A percentile compares a stretch with the other conserved stretches of the same genome.
Evolutionary conservation across 1,140 invertebrate genomes (phyloP).

Genomic region (Bradysia coprophila): DNA sequence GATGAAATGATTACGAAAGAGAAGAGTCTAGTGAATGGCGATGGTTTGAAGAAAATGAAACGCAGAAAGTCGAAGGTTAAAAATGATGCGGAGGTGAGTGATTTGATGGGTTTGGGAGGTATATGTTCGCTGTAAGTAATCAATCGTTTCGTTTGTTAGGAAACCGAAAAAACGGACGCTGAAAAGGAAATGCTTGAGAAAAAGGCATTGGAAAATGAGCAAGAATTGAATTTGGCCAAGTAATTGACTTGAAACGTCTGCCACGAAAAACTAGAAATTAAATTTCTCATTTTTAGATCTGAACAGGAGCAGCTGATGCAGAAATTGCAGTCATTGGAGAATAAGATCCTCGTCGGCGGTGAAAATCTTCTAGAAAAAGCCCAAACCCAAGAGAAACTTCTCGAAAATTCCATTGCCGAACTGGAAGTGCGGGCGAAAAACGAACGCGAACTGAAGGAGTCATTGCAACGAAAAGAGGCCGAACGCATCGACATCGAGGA

Average conservation of each 20-base stretch:
- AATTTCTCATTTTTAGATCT: conserved; percentile 5
- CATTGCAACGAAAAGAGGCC: conserved; percentile 73
- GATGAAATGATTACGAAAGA: conserved; percentile 24
- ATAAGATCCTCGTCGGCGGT: conserved; percentile 92
- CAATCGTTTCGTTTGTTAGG: no score
- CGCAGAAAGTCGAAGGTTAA: conserved; percentile 24
- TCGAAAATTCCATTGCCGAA: conserved; percentile 82
- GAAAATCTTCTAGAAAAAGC: conserved; percentile 97
- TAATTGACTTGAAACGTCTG: conserved; percentile 12
- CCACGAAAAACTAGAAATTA: no score
- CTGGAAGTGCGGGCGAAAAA: conserved; percentile 65
- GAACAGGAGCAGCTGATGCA: conserved; percentile 58
- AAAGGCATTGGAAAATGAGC: conserved; percentile 31
- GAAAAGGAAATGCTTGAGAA: conserved; percentile 42
- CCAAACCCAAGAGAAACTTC: conserved; percentile 76
- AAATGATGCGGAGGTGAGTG: conserved; percentile 26
- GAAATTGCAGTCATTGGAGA: conserved; percentile 80
- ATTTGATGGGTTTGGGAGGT: no score
- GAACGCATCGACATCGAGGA: conserved; percentile 93
- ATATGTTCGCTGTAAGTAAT: no score
- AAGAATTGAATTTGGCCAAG: conserved; percentile 33
- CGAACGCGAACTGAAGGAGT: conserved; percentile 65
- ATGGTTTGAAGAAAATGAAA: conserved; percentile 28
- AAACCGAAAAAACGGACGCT: conserved; percentile 28
- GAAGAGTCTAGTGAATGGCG: conserved; percentile 25